Evolutionary conservation across 1,140 invertebrate species (phyloP).

Genomic region (Zaprionus inermis): DNA sequence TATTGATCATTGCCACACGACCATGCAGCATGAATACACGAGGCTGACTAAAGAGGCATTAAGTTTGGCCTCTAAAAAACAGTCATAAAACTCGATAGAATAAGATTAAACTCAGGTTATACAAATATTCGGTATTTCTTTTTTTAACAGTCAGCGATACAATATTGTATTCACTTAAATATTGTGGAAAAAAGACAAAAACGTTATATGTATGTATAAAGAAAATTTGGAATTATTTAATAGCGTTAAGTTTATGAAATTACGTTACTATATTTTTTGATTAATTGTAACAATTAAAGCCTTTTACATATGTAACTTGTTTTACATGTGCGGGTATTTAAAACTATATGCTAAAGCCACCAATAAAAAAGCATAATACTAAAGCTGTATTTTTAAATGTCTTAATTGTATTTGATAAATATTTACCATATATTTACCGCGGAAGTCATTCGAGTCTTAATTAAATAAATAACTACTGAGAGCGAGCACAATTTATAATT

Average conservation of each 20-base stretch:
- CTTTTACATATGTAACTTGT: conserved; percentile 27
- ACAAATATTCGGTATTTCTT: conserved; percentile 29
- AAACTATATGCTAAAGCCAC: conserved; percentile 34
- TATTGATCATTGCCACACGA: conserved; percentile 87
- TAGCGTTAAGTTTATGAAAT: conserved; percentile 24
- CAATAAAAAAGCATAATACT: conserved; percentile 23
- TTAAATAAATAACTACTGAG: neutral
- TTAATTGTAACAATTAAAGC: conserved; percentile 53
- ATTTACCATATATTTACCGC: no score
- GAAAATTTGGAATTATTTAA: conserved; percentile 10
- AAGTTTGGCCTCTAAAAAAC: conserved; percentile 54
- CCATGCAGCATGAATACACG: conserved; percentile 88
- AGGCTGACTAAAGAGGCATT: conserved; percentile 85
- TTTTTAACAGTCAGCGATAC: conserved; percentile 19
- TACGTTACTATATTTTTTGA: conserved; percentile 28
- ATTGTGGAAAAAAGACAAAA: conserved; percentile 32
- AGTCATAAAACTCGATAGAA: conserved; percentile 37
- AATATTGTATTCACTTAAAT: conserved; percentile 25
- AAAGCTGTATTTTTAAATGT: conserved; percentile 13
- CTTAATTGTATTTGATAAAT: neutral
- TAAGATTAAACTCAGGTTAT: conserved; percentile 61
- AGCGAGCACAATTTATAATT: neutral
- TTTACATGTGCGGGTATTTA: conserved; percentile 12
- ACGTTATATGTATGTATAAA: conserved; percentile 25
- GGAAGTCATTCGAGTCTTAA: no score